Conservation (phyloP, 2,797 vertebrate species). For the Taeniopygia guttata region DNA sequence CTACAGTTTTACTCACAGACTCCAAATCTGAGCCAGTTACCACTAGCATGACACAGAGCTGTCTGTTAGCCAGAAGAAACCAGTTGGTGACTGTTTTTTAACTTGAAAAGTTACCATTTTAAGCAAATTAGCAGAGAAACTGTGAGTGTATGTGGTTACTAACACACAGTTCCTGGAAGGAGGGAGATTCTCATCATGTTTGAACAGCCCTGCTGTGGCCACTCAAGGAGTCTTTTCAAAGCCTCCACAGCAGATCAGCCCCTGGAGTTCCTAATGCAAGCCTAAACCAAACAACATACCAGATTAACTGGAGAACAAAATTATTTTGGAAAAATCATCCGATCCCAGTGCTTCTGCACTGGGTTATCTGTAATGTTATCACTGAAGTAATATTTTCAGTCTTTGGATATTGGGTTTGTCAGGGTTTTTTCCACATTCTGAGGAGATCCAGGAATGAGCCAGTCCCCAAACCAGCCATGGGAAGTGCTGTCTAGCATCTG, state of each 20-base stretch:
- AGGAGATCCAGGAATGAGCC: neutral
- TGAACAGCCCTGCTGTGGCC: neutral
- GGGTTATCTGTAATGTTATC: neutral
- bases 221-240: neutral
- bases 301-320: neutral
- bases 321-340: neutral
- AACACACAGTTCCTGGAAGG: neutral
- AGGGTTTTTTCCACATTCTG: neutral
- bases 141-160: neutral
- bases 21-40: constrained; percentile 9
- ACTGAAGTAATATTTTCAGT: neutral
- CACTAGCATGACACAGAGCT: neutral
- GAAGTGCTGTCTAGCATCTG: neutral
- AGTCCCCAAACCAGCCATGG: neutral
- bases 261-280: neutral
- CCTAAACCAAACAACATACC: neutral
- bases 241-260: neutral
- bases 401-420: neutral
- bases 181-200: neutral
- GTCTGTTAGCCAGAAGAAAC: neutral
- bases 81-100: neutral
- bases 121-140: neutral
- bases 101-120: neutral
- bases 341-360: neutral
- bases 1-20: neutral